Conservation (phyloP, 2,113 vertebrate genomes). For the Heterotilapia buettikoferi region DNA sequence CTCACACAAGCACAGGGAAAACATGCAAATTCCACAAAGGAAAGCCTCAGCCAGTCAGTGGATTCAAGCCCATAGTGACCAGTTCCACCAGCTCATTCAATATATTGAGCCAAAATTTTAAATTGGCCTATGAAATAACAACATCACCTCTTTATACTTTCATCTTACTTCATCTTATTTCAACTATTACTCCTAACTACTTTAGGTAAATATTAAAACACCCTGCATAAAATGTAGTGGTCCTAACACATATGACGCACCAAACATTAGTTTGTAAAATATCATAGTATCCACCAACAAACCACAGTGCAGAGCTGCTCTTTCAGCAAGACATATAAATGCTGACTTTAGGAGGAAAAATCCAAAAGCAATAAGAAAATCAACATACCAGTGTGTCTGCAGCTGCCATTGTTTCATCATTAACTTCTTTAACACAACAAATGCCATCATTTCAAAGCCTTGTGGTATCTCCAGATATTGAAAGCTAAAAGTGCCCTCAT, state of each 20-base stretch:
- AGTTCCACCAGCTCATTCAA: fast-evolving
- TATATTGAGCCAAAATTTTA: fast-evolving
- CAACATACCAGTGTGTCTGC: background rate
- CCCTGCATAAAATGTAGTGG: background rate
- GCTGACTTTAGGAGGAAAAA: background rate
- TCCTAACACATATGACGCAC: background rate
- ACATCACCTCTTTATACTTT: background rate
- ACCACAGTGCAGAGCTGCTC: background rate
- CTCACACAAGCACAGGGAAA: background rate
- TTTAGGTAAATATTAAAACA: background rate
- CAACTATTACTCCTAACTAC: background rate
- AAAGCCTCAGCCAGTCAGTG: fast-evolving
- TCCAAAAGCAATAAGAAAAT: background rate
- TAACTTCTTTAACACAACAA: background rate
- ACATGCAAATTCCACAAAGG: background rate
- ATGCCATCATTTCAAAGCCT: background rate
- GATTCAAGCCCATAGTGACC: fast-evolving
- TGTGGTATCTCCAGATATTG: background rate
- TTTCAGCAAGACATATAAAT: background rate
- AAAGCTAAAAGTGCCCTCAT: background rate
- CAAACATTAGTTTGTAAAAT: background rate
- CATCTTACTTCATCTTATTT: background rate
- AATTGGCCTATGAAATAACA: background rate
- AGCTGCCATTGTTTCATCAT: background rate
- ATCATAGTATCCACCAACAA: background rate